Base-by-base conservation (phyloP, 2,113 vertebrate genomes). In the Macroglossus sobrinus region DNA sequence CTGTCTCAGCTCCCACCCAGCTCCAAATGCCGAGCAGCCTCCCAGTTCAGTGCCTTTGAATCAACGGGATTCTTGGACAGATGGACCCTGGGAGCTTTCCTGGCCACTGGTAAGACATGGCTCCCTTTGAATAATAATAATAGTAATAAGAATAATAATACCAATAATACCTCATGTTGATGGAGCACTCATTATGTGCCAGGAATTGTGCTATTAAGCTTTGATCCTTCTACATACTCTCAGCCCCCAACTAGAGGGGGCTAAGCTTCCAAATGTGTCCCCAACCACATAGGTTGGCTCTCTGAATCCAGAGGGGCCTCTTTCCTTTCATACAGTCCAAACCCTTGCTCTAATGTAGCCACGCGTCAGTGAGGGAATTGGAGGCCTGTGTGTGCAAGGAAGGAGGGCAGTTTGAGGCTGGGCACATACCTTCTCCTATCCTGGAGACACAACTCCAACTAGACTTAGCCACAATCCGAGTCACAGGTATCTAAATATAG, bases 1-100 rank as follows among this genome's bases (percentile, higher is more conserved):
- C 93, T 96, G 81, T 94, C 84, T 97, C 89, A 92, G 95, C 94
- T 94, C 64, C 72, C 1, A 1, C 53, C 68, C 66, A 24, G 84
- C 81, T 87, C 76, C 94, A 53, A 5, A 63, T 53, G 55, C 89
- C 63, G 75, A 94, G 81, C 91, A 74, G 81, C 5, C 84, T 89
- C 69, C 55, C 45, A 61, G 45, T 72, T 81, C 3, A 0, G 9
- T 55, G 45, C 47, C 89, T 85, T 59, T 66, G 84, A 61, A 30
- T 71, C 84, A 50, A 26, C 66, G 40, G 76, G 80, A 84, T 74
- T 76, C 47, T 90, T 50, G 84, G 22, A 68, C 35, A 50, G 91
- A 28, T 33, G 0, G 15, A 64, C 28, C 11, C 79, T 12, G n/a
- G 79, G 87, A 90, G 74, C 84, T 81, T 63, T 95, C 53, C 18